phyloP scores from a whole-genome alignment of 2,113 vertebrate species.

The cattle (Bos taurus) region DNA sequence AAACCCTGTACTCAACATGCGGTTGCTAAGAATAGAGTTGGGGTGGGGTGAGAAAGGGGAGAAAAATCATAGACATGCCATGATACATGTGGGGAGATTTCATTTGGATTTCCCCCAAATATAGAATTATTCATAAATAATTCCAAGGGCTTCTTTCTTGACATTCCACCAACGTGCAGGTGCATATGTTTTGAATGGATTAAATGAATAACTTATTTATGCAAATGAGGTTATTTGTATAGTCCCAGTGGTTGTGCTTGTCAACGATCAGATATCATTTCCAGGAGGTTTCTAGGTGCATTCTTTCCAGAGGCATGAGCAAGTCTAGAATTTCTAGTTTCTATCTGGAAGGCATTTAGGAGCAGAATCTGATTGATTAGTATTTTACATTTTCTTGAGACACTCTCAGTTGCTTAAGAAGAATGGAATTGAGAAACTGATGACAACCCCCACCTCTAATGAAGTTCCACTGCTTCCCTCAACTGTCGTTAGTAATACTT shows the following conservation, averaged over 20 bases:
- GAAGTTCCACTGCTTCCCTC: not conserved
- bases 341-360: not conserved
- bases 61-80: not conserved
- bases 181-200: slow-evolving; percentile 61
- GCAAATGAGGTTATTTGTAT: slow-evolving; percentile 56
- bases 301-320: not conserved
- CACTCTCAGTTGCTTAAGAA: not conserved
- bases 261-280: not conserved
- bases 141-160: slow-evolving; percentile 44
- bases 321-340: not conserved
- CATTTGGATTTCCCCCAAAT: slow-evolving; percentile 48
- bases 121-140: slow-evolving; percentile 55
- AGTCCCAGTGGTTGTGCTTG: not conserved
- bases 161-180: slow-evolving; percentile 29
- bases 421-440: not conserved
- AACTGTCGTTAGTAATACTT: not conserved
- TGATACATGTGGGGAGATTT: slow-evolving; percentile 44
- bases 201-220: slow-evolving; percentile 59
- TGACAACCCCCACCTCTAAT: accelerated
- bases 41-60: not conserved
- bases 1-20: not conserved
- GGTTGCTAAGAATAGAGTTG: not conserved
- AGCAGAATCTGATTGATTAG: not conserved
- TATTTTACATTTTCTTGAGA: not conserved
- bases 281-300: not conserved